Evolutionary conservation across 2,113 vertebrate species (phyloP).

Genomic region (Aldabrachelys gigantea): DNA sequence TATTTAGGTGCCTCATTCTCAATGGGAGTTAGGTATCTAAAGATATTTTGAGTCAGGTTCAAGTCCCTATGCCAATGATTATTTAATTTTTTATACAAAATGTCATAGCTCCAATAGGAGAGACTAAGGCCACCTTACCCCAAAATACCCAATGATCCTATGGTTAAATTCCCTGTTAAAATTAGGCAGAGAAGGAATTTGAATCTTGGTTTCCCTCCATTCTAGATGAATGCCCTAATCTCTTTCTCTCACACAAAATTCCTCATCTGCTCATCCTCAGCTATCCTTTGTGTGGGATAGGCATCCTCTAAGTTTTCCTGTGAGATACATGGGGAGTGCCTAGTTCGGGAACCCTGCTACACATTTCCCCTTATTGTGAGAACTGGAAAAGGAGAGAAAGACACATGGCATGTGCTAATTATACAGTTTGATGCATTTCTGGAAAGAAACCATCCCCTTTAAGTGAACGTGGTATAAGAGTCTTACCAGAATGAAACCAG

Average conservation of each 20-base stretch:
- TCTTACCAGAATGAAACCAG: neutral
- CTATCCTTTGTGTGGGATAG: neutral
- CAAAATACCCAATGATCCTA: neutral
- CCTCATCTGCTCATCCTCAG: neutral
- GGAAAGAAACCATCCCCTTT: neutral
- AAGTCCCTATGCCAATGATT: neutral
- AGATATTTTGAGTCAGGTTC: neutral
- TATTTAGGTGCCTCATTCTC: neutral
- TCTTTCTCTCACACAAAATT: neutral
- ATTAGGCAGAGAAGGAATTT: neutral
- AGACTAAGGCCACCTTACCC: neutral
- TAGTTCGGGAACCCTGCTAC: neutral
- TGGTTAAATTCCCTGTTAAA: neutral
- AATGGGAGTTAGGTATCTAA: neutral
- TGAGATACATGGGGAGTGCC: rapidly evolving
- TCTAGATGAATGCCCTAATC: neutral
- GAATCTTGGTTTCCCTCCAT: neutral
- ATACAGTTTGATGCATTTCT: neutral
- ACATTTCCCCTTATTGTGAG: neutral
- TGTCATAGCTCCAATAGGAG: neutral
- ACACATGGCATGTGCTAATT: neutral
- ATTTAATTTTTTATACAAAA: neutral
- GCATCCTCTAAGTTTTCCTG: too few relatives aligned
- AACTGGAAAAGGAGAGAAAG: neutral
- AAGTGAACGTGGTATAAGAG: neutral